A percentile compares a stretch with the other conserved stretches of the same genome.
phyloP scores from a whole-genome alignment of 1,140 invertebrate genomes.

The Drosophila hydei region DNA sequence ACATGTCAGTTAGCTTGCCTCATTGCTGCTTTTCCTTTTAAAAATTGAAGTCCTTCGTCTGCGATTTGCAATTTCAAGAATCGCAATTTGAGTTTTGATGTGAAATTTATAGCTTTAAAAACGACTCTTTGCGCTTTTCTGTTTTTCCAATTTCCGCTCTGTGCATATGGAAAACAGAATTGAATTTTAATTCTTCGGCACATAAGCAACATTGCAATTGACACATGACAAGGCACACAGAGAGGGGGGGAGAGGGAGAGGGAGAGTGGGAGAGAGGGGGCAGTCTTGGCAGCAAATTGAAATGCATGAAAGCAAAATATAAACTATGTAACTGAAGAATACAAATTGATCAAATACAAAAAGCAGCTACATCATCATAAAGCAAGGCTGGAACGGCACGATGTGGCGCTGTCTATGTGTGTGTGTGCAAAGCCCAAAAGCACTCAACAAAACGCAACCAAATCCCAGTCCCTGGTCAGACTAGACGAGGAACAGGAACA shows the following conservation, averaged over 20 bases:
- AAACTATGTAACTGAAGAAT: constrained; percentile 73
- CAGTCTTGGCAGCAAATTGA: constrained; percentile 60
- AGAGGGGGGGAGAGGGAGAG: neutral
- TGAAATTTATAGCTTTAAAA: constrained; percentile 1
- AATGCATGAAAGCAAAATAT: constrained; percentile 78
- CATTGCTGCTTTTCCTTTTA: no score
- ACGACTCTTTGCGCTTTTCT: constrained; percentile 7
- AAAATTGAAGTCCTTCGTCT: no score
- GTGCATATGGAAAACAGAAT: constrained; percentile 70
- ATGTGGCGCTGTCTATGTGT: no score
- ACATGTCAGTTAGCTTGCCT: no score
- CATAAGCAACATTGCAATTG: constrained; percentile 63
- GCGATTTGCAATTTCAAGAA: neutral
- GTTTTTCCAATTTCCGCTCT: constrained; percentile 73
- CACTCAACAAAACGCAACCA: constrained; percentile 63
- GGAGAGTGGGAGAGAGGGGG: neutral
- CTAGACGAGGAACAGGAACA: constrained; percentile 1
- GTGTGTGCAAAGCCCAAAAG: constrained; percentile 43
- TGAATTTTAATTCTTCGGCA: constrained; percentile 69
- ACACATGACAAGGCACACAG: constrained; percentile 63
- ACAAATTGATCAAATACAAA: constrained; percentile 79
- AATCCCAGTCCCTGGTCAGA: constrained; percentile 40
- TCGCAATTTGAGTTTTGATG: neutral
- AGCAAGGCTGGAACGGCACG: constrained; percentile 20
- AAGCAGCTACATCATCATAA: constrained; percentile 70